Percentiles rank a stretch among this genome's conserved stretches.
These are phyloP conservation scores for Callorhinus ursinus DNA, from an alignment of 2,113 vertebrate genomes.

Conservation along the genomic window DNA sequence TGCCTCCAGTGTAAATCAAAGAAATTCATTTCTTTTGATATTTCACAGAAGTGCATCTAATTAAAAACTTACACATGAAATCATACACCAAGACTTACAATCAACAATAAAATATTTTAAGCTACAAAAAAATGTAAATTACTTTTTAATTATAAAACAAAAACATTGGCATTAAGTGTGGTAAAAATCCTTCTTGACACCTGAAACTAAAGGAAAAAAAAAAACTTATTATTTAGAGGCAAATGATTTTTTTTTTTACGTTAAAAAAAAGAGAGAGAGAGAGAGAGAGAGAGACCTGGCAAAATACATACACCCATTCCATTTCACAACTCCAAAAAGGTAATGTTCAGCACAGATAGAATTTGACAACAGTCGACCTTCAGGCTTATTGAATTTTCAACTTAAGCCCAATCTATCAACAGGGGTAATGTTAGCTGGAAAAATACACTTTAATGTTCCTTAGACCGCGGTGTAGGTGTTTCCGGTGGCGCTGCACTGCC, in stretches of 20 bases:
- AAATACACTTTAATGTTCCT: constrained; percentile 78
- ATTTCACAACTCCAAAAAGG: constrained; percentile 86
- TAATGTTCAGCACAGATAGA: constrained; percentile 87
- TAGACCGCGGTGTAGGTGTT: constrained; percentile 91
- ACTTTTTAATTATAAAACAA: constrained; percentile 86
- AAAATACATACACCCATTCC: constrained; percentile 88
- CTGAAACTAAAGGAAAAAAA: constrained; percentile 80
- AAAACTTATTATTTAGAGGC: constrained; percentile 79
- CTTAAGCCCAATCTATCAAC: constrained; percentile 82
- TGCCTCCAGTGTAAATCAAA: constrained; percentile 91
- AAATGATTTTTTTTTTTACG: constrained; percentile 85
- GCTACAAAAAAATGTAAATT: constrained; percentile 88
- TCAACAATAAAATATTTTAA: constrained; percentile 88
- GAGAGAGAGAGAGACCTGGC: constrained; percentile 80
- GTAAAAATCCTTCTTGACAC: constrained; percentile 87
- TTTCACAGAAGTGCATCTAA: constrained; percentile 90
- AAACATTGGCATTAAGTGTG: constrained; percentile 85
- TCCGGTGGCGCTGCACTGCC: constrained; percentile 90
- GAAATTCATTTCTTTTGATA: constrained; percentile 88
- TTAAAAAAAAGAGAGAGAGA: too few species aligned
- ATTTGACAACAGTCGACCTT: constrained; percentile 87
- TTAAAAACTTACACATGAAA: constrained; percentile 87
- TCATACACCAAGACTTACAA: constrained; percentile 88
- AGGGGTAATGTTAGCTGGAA: constrained; percentile 80
- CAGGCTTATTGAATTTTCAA: constrained; percentile 81